A percentile compares a stretch with the other conserved stretches of the same genome.
phyloP scores from a whole-genome alignment of 2,888 invertebrate species.

The Eristalis pertinax region DNA sequence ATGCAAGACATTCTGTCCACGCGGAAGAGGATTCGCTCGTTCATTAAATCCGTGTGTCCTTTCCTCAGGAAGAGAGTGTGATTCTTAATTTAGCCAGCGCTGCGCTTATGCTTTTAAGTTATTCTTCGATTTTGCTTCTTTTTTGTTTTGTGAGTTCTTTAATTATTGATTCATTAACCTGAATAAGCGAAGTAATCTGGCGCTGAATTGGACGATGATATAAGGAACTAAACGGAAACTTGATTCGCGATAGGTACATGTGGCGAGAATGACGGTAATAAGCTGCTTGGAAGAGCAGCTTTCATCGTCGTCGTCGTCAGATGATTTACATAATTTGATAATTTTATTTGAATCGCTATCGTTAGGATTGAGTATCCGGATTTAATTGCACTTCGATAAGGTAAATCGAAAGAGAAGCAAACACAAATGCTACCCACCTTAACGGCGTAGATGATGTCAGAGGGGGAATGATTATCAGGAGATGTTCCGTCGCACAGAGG shows the following conservation, averaged over 20 bases:
- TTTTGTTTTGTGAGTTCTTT: not conserved
- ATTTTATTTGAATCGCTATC: not conserved
- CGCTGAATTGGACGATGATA: not conserved
- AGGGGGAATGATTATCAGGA: no score
- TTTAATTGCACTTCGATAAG: not conserved
- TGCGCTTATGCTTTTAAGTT: not conserved
- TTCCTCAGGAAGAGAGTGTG: not conserved
- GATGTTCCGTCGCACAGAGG: no score
- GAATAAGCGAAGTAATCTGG: not conserved
- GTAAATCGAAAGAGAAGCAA: not conserved
- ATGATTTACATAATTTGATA: constrained; percentile 43
- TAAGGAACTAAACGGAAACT: constrained; percentile 22
- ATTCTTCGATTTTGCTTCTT: not conserved
- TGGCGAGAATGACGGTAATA: not conserved
- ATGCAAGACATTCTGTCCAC: not conserved
- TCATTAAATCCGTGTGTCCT: no score
- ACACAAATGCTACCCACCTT: no score
- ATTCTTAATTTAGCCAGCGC: constrained; percentile 26
- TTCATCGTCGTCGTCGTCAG: no score
- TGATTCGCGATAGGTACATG: not conserved
- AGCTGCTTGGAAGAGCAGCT: not conserved
- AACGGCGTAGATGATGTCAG: not conserved
- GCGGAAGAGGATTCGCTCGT: constrained; percentile 5
- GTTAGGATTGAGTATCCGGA: not conserved
- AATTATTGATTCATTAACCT: constrained; percentile 46